phyloP scores from a whole-genome alignment of 2,113 vertebrate genomes.

The Nettapus auritus region DNA sequence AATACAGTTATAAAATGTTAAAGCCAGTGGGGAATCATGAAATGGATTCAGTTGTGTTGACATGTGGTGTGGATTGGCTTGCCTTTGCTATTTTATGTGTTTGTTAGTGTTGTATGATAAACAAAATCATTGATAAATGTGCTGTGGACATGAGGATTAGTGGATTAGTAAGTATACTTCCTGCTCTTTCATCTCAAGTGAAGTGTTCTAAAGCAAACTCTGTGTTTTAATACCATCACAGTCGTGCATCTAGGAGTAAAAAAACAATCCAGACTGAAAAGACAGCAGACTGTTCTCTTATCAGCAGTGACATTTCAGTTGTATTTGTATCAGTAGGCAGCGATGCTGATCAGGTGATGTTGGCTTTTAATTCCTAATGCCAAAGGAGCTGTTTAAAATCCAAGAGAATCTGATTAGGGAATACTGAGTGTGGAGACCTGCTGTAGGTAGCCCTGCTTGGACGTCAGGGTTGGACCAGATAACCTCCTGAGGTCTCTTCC shows the following conservation, averaged over 20 bases:
- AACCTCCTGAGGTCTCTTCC: background rate
- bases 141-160: background rate
- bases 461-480: background rate
- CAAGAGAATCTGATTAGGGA: background rate
- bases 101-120: background rate
- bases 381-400: background rate
- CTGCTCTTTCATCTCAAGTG: background rate
- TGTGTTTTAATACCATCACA: background rate
- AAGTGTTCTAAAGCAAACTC: background rate
- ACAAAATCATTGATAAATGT: background rate
- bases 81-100: background rate
- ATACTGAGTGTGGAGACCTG: background rate
- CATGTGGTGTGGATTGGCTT: background rate
- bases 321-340: background rate
- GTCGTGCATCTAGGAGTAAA: background rate
- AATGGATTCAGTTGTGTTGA: background rate
- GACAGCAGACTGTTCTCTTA: background rate
- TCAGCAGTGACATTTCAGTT: background rate
- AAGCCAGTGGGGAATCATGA: background rate
- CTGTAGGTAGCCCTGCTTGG: background rate
- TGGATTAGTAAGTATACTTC: background rate
- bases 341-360: background rate
- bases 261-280: background rate
- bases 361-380: background rate
- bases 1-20: background rate